Evolutionary conservation across 2,797 vertebrate genomes (phyloP).

Genomic region (Lacerta viridis): DNA sequence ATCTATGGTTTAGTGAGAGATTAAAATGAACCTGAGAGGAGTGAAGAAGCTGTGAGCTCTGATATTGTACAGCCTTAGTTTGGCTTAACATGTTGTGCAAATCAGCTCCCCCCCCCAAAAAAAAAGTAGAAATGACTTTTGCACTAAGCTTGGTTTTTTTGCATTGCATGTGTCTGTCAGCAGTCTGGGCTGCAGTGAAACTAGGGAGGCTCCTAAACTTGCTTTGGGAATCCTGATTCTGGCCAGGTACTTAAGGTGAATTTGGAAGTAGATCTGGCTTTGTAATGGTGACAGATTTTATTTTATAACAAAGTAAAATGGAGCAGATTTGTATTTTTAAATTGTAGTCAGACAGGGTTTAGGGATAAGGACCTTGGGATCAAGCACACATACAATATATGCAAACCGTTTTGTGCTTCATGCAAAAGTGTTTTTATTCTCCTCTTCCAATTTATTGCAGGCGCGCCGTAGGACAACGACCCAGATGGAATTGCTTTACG

Average conservation of each 20-base stretch:
- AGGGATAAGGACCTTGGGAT: not conserved
- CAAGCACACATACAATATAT: not conserved
- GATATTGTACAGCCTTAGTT: too few relatives aligned
- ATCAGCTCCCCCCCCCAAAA: not conserved
- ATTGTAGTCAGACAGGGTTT: not conserved
- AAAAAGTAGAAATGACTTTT: not conserved
- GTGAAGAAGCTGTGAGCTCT: too few relatives aligned
- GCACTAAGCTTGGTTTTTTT: not conserved
- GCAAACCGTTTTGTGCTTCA: not conserved
- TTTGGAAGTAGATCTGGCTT: not conserved
- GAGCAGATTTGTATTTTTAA: not conserved
- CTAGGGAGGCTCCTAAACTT: not conserved
- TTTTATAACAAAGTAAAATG: not conserved
- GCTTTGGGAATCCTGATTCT: not conserved
- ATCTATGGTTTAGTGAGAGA: too few relatives aligned
- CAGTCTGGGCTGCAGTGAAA: not conserved
- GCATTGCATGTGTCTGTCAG: not conserved
- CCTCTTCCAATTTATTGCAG: slow-evolving; percentile 76
- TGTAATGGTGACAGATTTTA: not conserved
- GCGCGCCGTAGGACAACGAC: slow-evolving; percentile 95
- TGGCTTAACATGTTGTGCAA: too few relatives aligned
- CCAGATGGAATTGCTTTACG: slow-evolving; percentile 96
- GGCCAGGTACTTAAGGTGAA: not conserved
- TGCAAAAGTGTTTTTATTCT: not conserved
- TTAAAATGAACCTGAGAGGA: too few relatives aligned